Conservation (phyloP, 2,113 vertebrate species). For the Psophia crepitans region DNA sequence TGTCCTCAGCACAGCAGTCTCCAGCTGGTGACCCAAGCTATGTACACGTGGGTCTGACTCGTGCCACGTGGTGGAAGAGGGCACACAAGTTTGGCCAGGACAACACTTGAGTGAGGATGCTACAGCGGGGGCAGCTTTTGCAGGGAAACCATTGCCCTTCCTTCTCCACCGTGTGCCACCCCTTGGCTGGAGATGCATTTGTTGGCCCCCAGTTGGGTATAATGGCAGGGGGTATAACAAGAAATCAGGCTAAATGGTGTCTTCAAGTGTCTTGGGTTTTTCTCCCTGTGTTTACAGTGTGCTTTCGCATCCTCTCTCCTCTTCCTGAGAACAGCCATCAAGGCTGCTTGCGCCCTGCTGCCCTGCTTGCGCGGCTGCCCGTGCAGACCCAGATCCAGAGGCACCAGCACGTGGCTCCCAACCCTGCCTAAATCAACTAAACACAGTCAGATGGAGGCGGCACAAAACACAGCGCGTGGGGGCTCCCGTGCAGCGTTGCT, state of each 20-base stretch:
- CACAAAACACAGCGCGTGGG: neutral
- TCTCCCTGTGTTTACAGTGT: neutral
- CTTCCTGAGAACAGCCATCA: neutral
- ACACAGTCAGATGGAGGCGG: neutral
- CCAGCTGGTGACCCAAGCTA: neutral
- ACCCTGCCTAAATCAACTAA: neutral
- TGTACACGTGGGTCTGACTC: rapidly evolving
- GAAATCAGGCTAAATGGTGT: neutral
- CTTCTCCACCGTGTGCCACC: rapidly evolving
- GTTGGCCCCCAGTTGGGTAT: rapidly evolving
- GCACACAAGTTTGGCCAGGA: neutral
- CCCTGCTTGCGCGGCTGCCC: rapidly evolving
- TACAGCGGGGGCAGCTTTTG: neutral
- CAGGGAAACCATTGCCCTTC: neutral
- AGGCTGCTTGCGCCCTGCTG: neutral
- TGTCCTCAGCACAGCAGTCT: neutral
- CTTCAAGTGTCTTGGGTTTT: neutral
- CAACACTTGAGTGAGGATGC: neutral
- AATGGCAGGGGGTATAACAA: neutral
- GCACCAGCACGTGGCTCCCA: neutral
- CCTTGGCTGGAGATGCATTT: neutral
- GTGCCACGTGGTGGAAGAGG: rapidly evolving
- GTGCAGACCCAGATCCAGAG: neutral
- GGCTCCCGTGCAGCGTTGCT: neutral
- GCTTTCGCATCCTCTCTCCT: neutral